These are phyloP conservation scores for Oreochromis spilurus DNA, from an alignment of 2,113 vertebrate genomes.

Conservation along the genomic window DNA sequence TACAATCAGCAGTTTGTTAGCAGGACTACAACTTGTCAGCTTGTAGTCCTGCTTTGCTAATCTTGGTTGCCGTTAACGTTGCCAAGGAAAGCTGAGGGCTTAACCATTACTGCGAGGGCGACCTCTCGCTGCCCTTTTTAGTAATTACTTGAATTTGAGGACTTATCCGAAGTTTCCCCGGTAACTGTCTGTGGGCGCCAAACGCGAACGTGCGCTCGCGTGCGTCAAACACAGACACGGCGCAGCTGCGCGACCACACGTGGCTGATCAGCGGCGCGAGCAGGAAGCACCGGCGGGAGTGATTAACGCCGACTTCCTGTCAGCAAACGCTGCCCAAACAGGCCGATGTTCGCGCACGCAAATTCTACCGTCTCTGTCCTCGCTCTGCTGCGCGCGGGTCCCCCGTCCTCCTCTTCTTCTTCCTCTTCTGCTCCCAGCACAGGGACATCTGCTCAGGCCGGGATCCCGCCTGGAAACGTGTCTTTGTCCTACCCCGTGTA, in stretches of 20 bases:
- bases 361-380: slow-evolving; percentile 38
- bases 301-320: background rate
- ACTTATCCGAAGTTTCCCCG: background rate
- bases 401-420: background rate
- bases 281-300: background rate
- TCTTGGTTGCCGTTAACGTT: background rate
- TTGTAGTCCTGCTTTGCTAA: background rate
- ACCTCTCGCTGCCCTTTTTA: background rate
- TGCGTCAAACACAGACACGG: background rate
- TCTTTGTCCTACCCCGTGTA: slow-evolving; percentile 45
- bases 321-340: background rate
- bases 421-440: background rate
- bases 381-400: background rate
- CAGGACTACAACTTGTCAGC: background rate
- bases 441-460: slow-evolving; percentile 48
- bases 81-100: background rate
- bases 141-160: background rate
- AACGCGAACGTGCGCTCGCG: background rate
- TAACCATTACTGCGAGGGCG: background rate
- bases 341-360: background rate
- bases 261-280: background rate
- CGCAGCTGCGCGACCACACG: background rate
- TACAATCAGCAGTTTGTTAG: background rate
- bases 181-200: background rate
- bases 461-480: slow-evolving; percentile 46